Evolutionary conservation across 1,140 invertebrate species (phyloP), one percentile per base, ranked within the genome.

Genomic region (Cryptotermes secundus): DNA sequence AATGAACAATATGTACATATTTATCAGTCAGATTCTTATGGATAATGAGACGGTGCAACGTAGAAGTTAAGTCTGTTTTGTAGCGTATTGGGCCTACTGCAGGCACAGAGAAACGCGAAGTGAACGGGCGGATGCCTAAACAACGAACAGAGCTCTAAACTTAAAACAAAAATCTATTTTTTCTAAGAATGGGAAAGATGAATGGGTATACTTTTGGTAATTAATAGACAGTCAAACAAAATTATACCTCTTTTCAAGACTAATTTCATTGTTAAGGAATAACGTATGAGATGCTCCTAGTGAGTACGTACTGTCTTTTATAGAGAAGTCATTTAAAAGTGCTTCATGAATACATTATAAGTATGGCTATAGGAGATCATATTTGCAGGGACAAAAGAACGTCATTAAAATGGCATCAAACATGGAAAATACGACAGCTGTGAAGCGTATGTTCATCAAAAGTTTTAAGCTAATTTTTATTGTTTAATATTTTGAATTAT

Each of bases 371-470:
- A 72, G 26, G n/a, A 72, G n/a, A 31, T 72, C 59, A 72, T 72
- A 72, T 72, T 72, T 72, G 59, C 59, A 72, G n/a, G 59, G n/a
- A 72, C 59, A 72, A 72, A 72, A 72, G 59, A n/a, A 12, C 59
- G n/a, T 72, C 59, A 72, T 72, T 72, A 72, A 72, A 72, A 72
- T 72, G 14, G n/a, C n/a, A 72, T 72, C 59, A 72, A n/a, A n/a
- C 59, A 16, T 72, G 59, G 59, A 72, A n/a, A 72, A 72, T 31
- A 72, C 59, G 7, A 72, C 59, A 72, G 59, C 59, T 72, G 59
- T 31, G 6, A 72, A 72, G 31, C 31, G n/a, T 72, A 31, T 31
- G 31, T 3, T 72, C 59, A 72, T 72, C 31, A 72, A n/a, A 72
- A 72, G 59, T 72, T 72, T 72, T 72, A n/a, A 72, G 31, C n/a